Percentiles rank a stretch among this genome's conserved stretches.
Conservation (phyloP, 2,888 invertebrate species). For the Campoplex nolae region DNA sequence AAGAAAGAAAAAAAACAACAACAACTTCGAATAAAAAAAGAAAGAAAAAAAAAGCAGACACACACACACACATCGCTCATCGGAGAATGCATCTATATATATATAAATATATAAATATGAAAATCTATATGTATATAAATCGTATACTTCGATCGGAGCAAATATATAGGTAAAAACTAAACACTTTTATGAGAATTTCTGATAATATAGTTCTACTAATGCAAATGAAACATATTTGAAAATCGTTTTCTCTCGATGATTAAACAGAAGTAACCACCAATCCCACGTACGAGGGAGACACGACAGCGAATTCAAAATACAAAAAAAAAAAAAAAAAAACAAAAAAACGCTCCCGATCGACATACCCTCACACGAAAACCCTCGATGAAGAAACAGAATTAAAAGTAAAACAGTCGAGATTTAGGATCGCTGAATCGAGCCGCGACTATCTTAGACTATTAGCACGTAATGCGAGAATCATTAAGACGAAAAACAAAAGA, state of each 20-base stretch:
- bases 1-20: background rate
- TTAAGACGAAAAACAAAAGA: conserved; percentile 41
- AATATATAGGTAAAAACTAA: conserved; percentile 56
- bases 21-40: conserved; percentile 52
- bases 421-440: conserved; percentile 58
- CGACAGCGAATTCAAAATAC: conserved; percentile 39
- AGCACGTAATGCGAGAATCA: conserved; percentile 51
- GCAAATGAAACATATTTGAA: conserved; percentile 66
- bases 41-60: too few relatives aligned
- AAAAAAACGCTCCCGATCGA: conserved; percentile 40
- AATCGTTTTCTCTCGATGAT: conserved; percentile 56
- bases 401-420: conserved; percentile 17
- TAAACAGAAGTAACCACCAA: conserved; percentile 26
- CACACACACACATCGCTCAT: conserved; percentile 34
- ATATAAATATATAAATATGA: conserved; percentile 28
- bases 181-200: conserved; percentile 58
- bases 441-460: conserved; percentile 58
- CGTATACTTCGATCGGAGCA: conserved; percentile 50
- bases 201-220: conserved; percentile 59
- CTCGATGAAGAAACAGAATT: background rate
- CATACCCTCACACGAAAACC: background rate
- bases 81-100: conserved; percentile 65
- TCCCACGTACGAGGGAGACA: conserved; percentile 62
- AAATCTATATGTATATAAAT: conserved; percentile 54
- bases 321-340: too few relatives aligned